Base-by-base conservation (phyloP, 2,113 vertebrate species). In the Equus przewalskii region DNA sequence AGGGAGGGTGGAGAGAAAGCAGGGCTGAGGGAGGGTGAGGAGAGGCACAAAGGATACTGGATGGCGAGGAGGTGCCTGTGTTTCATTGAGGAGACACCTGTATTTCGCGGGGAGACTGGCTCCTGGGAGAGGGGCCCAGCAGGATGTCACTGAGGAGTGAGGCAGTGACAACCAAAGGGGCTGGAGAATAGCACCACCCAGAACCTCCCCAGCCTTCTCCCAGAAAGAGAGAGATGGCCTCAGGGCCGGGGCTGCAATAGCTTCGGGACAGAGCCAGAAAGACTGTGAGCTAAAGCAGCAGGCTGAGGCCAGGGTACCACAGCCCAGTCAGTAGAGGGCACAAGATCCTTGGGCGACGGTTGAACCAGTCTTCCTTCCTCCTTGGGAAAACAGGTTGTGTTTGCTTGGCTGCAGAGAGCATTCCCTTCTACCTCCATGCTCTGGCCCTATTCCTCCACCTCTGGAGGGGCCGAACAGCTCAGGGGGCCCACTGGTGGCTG, bases 401-500 rank as follows among this genome's bases (percentile, higher is more conserved):
- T 93, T 83, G 56, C 91, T 88, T n/a, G 9, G 19, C 78, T 82
- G 82, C 76, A 51, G 0, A 49, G 95, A 85, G 79, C 36, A 1
- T 24, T 79, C 6, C 87, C 94, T 94, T 94, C 78, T 93, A 91
- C 70, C 94, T 87, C 54, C 81, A 83, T 65, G 92, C 76, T 89
- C 62, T 88, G 83, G 64, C 85, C 91, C 88, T 85, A 90, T 65
- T 64, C 60, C 44, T 75, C 96, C 0, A 21, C 82, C 60, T 96
- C 72, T 0, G 9, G 89, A 89, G 46, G 95, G 97, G 97, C 22
- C 10, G 96, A 51, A 85, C 80, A 97, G 93, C 80, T 96, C 83
- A 96, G 96, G 87, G 97, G 96, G 89, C 95, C n/a, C 26, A 30
- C 69, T 87, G 92, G 76, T 87, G 94, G 64, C 36, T 79, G 36